Evolutionary conservation across 2,888 invertebrate genomes (phyloP).

Genomic region (Noctua janthe): DNA sequence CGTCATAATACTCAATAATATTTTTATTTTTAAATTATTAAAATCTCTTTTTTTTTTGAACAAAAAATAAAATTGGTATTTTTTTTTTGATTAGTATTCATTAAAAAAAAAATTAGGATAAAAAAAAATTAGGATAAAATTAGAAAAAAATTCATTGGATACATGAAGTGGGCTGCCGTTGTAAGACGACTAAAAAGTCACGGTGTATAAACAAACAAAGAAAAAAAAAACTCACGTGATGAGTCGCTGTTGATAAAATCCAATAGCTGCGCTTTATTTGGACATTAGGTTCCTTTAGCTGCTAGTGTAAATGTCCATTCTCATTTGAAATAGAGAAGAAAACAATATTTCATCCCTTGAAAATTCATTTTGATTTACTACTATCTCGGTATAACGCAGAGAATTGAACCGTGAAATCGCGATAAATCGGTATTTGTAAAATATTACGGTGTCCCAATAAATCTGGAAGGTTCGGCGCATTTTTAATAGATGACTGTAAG

Average conservation of each 20-base stretch:
- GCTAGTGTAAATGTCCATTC: not conserved
- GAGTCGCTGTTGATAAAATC: not conserved
- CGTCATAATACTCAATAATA: no score
- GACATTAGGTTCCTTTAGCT: not conserved
- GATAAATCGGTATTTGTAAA: slow-evolving; percentile 70
- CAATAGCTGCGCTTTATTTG: not conserved
- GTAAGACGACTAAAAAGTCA: no score
- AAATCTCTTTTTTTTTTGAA: no score
- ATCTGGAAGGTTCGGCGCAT: slow-evolving; percentile 34
- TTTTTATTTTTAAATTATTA: no score
- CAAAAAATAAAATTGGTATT: no score
- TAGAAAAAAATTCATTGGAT: no score
- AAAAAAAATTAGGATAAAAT: no score
- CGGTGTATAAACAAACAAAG: no score
- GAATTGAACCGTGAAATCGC: slow-evolving; percentile 72
- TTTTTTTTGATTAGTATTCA: no score
- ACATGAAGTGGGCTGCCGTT: no score
- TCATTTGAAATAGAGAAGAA: slow-evolving; percentile 53
- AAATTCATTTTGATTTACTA: slow-evolving; percentile 73
- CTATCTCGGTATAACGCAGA: slow-evolving; percentile 64
- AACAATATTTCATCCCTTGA: slow-evolving; percentile 69
- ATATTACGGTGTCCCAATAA: slow-evolving; percentile 52
- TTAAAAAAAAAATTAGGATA: no score
- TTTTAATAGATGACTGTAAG: slow-evolving; percentile 44
- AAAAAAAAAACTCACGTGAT: not conserved